Base-by-base conservation (phyloP, 2,113 vertebrate genomes). In the Ictalurus furcatus region DNA sequence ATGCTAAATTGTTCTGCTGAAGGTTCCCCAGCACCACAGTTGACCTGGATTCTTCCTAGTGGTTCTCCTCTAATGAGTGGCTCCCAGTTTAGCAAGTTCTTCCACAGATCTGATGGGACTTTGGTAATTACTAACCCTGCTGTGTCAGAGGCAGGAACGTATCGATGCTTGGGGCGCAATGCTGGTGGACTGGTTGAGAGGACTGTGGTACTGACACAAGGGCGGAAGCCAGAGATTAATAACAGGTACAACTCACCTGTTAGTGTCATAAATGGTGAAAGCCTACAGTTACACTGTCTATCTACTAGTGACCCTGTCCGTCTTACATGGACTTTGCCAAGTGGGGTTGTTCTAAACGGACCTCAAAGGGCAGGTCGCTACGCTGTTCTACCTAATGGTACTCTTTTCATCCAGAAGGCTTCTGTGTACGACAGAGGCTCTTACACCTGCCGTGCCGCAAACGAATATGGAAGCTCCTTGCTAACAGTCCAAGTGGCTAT, bases 381-480 rank as follows among this genome's bases (percentile, higher is more conserved):
- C 28, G 92, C 95, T 1, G 88, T 98, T 0, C 76, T 95, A 88
- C 93, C 95, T 17, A 98, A 99, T 6, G 98, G 98, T 21, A 97
- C 97, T 0, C 90, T 99, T 6, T 93, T 94, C 0, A 96, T 99
- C 34, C 96, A 93, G 0, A 94, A 97, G 16, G 96, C 96, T 14
- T 97, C 97, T 0, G 95, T 97, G 0, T 95, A 97, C 12, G 98
- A 99, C 89, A 90, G 97, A 28, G 98, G 98, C 0, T 96, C 95
- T 1, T 99, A 99, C 37, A 76, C 93, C 7, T 99, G 98, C 93
- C 93, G 95, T 37, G 93, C 89, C 8, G 94, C 94, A 0, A 96
- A 96, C 0, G 96, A 96, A 2, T 93, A 95, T 0, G 98, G 97
- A 28, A 93, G 95, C 25, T 93, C 96, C 1, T 63, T 95, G 25